A percentile compares a stretch with the other conserved stretches of the same genome.
phyloP scores from a whole-genome alignment of 2,797 vertebrate species.

The Enteromius argenteus region DNA sequence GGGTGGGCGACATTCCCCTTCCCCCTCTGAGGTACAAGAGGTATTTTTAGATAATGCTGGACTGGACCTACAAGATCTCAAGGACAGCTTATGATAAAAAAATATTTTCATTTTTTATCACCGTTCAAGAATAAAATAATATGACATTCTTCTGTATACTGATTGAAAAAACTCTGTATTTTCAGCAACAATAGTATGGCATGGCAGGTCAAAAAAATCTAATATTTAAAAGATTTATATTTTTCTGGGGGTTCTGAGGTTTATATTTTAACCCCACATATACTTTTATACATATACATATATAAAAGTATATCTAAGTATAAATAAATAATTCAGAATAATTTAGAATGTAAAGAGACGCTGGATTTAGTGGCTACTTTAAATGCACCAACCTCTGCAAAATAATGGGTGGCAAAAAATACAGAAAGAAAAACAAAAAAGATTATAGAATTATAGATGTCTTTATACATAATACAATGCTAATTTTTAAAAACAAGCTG shows the following conservation, averaged over 20 bases:
- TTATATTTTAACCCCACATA: background rate
- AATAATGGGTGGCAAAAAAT: background rate
- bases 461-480: background rate
- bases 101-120: background rate
- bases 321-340: background rate
- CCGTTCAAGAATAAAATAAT: background rate
- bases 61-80: conserved; percentile 62
- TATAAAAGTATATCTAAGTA: no score
- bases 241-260: background rate
- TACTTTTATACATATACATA: no score
- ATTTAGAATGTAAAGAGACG: background rate
- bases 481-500: background rate
- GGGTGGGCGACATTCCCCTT: conserved; percentile 64
- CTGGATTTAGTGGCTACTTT: background rate
- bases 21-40: conserved; percentile 55
- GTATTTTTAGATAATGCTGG: conserved; percentile 69
- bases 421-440: no score
- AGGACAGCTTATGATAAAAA: background rate
- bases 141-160: background rate
- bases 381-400: background rate
- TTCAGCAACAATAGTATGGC: background rate
- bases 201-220: background rate
- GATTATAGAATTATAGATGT: background rate
- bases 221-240: background rate
- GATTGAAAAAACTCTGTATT: background rate